Percentiles rank a stretch among this genome's conserved stretches.
Conservation (phyloP, 2,888 invertebrate genomes). For the Ligdia adustata region DNA sequence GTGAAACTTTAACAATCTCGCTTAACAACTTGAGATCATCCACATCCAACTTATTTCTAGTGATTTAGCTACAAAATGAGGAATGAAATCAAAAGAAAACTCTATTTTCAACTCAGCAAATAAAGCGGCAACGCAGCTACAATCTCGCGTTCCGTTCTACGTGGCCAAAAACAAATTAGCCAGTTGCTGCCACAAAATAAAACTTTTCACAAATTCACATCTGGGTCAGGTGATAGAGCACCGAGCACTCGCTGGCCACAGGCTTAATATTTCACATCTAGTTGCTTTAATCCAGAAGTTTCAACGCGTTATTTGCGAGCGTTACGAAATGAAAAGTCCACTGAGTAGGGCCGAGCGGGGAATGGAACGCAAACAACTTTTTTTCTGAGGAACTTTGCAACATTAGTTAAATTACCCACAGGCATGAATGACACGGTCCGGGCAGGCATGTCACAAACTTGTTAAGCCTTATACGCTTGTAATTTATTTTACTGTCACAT, state of each 20-base stretch:
- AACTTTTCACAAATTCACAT: constrained; percentile 41
- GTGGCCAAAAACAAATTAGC: constrained; percentile 32
- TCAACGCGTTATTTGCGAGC: no score
- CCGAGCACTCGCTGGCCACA: constrained; percentile 33
- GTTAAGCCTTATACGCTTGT: no score
- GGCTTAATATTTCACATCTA: constrained; percentile 58
- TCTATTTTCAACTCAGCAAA: background rate
- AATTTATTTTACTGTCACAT: no score
- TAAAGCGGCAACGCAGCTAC: background rate
- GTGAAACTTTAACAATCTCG: no score
- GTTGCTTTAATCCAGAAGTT: constrained; percentile 31
- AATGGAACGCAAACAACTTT: constrained; percentile 20
- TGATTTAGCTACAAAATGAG: no score
- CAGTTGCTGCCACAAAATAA: constrained; percentile 21
- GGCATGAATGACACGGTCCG: no score
- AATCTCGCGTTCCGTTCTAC: constrained; percentile 24
- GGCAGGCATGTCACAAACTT: no score
- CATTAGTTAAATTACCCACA: no score
- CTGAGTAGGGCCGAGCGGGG: constrained; percentile 17
- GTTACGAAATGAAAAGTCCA: constrained; percentile 29
- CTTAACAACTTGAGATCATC: no score
- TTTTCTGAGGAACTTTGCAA: background rate
- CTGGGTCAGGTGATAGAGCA: constrained; percentile 48
- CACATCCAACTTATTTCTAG: no score
- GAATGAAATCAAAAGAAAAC: background rate